phyloP scores from a whole-genome alignment of 2,797 vertebrate genomes.

The Adrianichthys oophorus region DNA sequence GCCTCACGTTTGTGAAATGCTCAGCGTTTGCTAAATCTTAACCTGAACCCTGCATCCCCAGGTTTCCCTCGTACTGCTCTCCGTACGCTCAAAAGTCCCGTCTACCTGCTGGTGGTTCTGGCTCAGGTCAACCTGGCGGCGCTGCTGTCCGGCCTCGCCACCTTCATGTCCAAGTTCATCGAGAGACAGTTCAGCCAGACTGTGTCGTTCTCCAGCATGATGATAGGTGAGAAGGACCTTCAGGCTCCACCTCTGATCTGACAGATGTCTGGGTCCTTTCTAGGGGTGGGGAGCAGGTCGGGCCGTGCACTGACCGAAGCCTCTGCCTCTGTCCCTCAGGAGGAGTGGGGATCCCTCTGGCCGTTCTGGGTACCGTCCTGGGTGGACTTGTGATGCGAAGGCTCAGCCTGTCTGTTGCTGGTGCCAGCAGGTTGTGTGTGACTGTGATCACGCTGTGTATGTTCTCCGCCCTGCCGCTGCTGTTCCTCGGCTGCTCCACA shows the following conservation, averaged over 20 bases:
- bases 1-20: neutral
- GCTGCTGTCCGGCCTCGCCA: slow-evolving; percentile 86
- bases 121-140: slow-evolving; percentile 86
- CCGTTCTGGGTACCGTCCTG: slow-evolving; percentile 83
- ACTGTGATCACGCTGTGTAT: slow-evolving; percentile 72
- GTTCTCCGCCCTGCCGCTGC: slow-evolving; percentile 76
- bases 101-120: slow-evolving; percentile 89
- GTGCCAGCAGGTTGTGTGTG: slow-evolving; percentile 77
- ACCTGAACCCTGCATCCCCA: slow-evolving; percentile 43
- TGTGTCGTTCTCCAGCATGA: slow-evolving; percentile 81
- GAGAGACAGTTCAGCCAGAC: slow-evolving; percentile 89
- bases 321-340: slow-evolving; percentile 62
- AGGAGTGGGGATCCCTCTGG: slow-evolving; percentile 80
- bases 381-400: slow-evolving; percentile 86
- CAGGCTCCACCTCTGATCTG: neutral
- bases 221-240: slow-evolving; percentile 80
- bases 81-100: slow-evolving; percentile 81
- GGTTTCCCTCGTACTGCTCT: slow-evolving; percentile 86
- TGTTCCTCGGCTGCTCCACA: slow-evolving; percentile 88
- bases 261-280: no score
- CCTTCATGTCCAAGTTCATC: slow-evolving; percentile 92
- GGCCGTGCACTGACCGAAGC: neutral
- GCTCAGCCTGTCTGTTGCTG: slow-evolving; percentile 74
- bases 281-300: no score
- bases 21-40: neutral